Evolutionary conservation across 1,140 invertebrate species (phyloP), one percentile per base, ranked within the genome.

Genomic region (Melipona quadrifasciata): DNA sequence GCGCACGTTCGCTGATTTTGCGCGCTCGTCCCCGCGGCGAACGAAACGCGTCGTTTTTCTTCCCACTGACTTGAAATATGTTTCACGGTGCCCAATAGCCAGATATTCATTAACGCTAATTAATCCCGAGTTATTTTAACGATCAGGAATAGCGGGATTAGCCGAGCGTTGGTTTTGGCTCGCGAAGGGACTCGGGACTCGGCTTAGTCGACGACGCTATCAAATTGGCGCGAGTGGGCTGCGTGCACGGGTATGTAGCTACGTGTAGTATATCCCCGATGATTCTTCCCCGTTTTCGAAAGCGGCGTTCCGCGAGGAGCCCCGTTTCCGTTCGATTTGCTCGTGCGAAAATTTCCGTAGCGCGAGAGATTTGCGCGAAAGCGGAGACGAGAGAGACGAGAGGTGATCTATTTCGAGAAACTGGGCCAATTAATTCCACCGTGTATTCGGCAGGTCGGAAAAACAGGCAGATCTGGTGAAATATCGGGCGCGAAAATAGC

Each of bases 31-130:
- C n/a, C 14, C 21, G 34, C 31, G 19, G 24, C 71, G 10, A n/a
- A 53, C n/a, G 16, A 17, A 53, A 31, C 21, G 34, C 47, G 57
- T 19, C 31, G 39, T 47, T n/a, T 21, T 71, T 71, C 78, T 70
- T 57, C 47, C 67, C 57, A 19, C 34, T 24, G 4, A 19, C 51
- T 39, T 77, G 78, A 93, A 90, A 90, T 93, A 92, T 91, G 87
- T 78, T 89, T 67, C 80, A 88, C 86, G 91, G 81, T 92, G 86
- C 89, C 86, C 92, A 90, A 93, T 91, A 88, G 80, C 73, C 91
- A 90, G 91, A 88, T 90, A 91, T 92, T 92, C 90, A 92, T 93
- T 93, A 92, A 91, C 87, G 91, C 80, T 93, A 93, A 93, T 93
- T 93, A 93, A 93, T 93, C 80, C 87, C 61, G 58, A 91, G 83